Evolutionary conservation across 2,888 invertebrate species (phyloP).

Genomic region (Drosophila hawaiiensis): DNA sequence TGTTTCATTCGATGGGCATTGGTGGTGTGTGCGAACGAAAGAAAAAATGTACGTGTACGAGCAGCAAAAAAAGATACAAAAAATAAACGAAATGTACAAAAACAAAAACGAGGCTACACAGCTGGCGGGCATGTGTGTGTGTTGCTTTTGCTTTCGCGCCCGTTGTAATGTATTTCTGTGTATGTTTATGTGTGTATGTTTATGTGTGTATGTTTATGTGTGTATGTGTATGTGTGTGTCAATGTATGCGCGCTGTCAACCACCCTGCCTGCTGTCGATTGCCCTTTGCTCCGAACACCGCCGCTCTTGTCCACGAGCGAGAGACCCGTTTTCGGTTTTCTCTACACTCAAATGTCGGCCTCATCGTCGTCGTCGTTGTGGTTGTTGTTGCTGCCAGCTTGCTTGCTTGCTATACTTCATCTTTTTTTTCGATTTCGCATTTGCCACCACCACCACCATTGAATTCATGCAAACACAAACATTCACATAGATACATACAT

Average conservation of each 20-base stretch:
- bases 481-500: slow-evolving; percentile 6
- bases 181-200: not conserved
- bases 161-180: slow-evolving; percentile 29
- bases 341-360: slow-evolving; percentile 70
- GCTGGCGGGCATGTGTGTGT: slow-evolving; percentile 79
- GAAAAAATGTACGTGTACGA: slow-evolving; percentile 50
- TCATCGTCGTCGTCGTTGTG: slow-evolving; percentile 42
- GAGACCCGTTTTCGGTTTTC: slow-evolving; percentile 73
- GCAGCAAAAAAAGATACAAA: slow-evolving; percentile 19
- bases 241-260: slow-evolving; percentile 42
- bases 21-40: slow-evolving; percentile 71
- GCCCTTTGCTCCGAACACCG: slow-evolving; percentile 22
- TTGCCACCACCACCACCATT: slow-evolving; percentile 61
- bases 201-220: not conserved
- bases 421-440: slow-evolving; percentile 71
- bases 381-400: slow-evolving; percentile 43
- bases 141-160: slow-evolving; percentile 63
- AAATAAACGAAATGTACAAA: slow-evolving; percentile 39
- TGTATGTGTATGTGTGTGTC: not conserved
- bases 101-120: slow-evolving; percentile 75
- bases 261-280: slow-evolving; percentile 52
- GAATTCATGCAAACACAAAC: slow-evolving; percentile 3
- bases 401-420: slow-evolving; percentile 74
- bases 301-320: slow-evolving; percentile 21
- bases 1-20: slow-evolving; percentile 54